These are phyloP conservation scores for Scaptomyza caliginosa DNA, from an alignment of 2,888 invertebrate genomes.

Conservation along the genomic window DNA sequence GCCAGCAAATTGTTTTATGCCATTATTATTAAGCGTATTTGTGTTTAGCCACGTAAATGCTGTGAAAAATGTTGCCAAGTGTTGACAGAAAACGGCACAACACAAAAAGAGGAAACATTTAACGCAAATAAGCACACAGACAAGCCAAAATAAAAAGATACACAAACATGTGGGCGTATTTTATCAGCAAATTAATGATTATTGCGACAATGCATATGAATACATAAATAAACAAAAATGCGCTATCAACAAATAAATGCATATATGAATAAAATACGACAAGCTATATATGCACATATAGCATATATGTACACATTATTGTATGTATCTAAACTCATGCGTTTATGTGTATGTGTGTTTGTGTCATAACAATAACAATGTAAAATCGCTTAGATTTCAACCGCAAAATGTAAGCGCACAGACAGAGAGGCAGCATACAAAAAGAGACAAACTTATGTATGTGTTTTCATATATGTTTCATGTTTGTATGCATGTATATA, in stretches of 20 bases:
- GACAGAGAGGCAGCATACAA: not conserved
- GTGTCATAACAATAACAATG: slow-evolving; percentile 78
- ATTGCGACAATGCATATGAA: slow-evolving; percentile 77
- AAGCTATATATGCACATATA: not conserved
- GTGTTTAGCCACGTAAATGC: slow-evolving; percentile 25
- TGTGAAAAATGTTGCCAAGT: slow-evolving; percentile 53
- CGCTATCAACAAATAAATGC: slow-evolving; percentile 77
- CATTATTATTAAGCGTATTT: slow-evolving; percentile 39
- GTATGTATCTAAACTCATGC: slow-evolving; percentile 8
- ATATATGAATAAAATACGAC: slow-evolving; percentile 53
- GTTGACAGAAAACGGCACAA: slow-evolving; percentile 34
- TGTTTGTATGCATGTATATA: not conserved
- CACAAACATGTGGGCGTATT: slow-evolving; percentile 47
- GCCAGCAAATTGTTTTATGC: slow-evolving; percentile 27
- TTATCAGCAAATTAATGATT: slow-evolving; percentile 76
- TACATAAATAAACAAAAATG: slow-evolving; percentile 74
- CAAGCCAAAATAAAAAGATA: not conserved
- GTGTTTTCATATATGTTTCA: not conserved
- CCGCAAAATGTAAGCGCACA: slow-evolving; percentile 59
- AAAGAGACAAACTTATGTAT: not conserved
- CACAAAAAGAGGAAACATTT: not conserved
- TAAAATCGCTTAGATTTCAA: slow-evolving; percentile 80
- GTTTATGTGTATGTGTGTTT: not conserved
- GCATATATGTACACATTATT: not conserved
- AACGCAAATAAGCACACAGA: not conserved